Percentiles rank a stretch among this genome's conserved stretches.
Conservation (phyloP, 2,113 vertebrate species). For the Phrynocephalus versicolor region DNA sequence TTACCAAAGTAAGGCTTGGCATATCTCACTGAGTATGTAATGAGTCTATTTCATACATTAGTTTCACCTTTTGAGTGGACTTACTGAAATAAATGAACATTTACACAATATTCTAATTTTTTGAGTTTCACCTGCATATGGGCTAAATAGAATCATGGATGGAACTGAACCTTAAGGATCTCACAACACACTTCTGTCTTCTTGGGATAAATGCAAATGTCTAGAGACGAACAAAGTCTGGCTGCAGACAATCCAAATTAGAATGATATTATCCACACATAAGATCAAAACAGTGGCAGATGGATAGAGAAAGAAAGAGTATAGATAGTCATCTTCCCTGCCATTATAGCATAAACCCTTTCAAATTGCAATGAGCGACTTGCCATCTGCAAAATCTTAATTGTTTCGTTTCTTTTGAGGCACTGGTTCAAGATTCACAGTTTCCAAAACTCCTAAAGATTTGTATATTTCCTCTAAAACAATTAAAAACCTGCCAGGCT, state of each 20-base stretch:
- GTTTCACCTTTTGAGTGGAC: no score
- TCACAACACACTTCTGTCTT: slow-evolving; percentile 33
- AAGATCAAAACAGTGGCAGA: slow-evolving; percentile 71
- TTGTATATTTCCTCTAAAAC: slow-evolving; percentile 45
- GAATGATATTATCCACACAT: slow-evolving; percentile 59
- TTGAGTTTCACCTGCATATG: no score
- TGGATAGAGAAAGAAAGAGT: slow-evolving; percentile 70
- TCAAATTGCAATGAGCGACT: slow-evolving; percentile 64
- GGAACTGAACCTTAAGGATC: no score
- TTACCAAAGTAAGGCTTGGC: no score
- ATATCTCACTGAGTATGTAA: no score
- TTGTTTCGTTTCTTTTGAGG: slow-evolving; percentile 67
- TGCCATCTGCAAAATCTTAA: slow-evolving; percentile 71
- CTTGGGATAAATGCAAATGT: slow-evolving; percentile 53
- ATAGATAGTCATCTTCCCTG: slow-evolving; percentile 70
- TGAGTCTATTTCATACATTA: no score
- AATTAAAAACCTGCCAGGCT: slow-evolving; percentile 37
- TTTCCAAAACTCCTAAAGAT: slow-evolving; percentile 47
- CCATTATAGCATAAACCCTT: slow-evolving; percentile 63
- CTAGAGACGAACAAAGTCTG: slow-evolving; percentile 62
- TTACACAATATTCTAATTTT: no score
- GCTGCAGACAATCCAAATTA: slow-evolving; percentile 67
- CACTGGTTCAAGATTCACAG: slow-evolving; percentile 66
- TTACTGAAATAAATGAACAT: no score
- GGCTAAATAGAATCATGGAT: no score